phyloP scores from a whole-genome alignment of 2,888 invertebrate genomes.

The Callimorpha dominula region DNA sequence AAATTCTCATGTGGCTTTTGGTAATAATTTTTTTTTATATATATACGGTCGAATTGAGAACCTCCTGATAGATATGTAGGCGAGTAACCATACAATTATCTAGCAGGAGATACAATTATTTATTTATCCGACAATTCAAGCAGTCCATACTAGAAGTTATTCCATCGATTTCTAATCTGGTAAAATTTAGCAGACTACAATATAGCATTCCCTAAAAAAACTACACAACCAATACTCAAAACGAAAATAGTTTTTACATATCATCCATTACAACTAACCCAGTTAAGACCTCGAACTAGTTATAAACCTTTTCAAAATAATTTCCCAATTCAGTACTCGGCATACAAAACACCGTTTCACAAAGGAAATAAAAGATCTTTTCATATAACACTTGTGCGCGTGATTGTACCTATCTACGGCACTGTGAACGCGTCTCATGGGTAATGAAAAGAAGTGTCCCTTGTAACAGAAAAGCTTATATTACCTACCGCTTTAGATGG shows the following conservation, averaged over 20 bases:
- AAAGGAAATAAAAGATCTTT: slow-evolving; percentile 53
- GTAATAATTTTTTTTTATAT: no score
- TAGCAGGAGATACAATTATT: background rate
- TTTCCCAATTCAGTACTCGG: slow-evolving; percentile 45
- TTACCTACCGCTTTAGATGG: slow-evolving; percentile 63
- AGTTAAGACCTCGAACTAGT: slow-evolving; percentile 26
- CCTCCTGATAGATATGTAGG: no score
- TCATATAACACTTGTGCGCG: slow-evolving; percentile 57
- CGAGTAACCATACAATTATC: background rate
- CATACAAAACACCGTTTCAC: slow-evolving; percentile 46
- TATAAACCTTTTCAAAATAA: slow-evolving; percentile 32
- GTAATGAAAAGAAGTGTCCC: slow-evolving; percentile 72
- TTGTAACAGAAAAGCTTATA: slow-evolving; percentile 61
- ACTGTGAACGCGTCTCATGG: slow-evolving; percentile 64
- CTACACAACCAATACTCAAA: background rate
- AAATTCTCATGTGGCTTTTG: no score
- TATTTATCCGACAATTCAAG: background rate
- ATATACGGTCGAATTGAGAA: no score
- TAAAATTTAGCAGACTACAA: background rate
- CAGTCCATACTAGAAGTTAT: background rate
- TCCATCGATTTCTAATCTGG: background rate
- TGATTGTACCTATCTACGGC: slow-evolving; percentile 61
- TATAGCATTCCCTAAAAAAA: background rate
- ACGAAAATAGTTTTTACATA: background rate
- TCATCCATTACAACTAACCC: slow-evolving; percentile 23